Evolutionary conservation across 2,888 invertebrate species (phyloP).

Genomic region (Patella depressa): DNA sequence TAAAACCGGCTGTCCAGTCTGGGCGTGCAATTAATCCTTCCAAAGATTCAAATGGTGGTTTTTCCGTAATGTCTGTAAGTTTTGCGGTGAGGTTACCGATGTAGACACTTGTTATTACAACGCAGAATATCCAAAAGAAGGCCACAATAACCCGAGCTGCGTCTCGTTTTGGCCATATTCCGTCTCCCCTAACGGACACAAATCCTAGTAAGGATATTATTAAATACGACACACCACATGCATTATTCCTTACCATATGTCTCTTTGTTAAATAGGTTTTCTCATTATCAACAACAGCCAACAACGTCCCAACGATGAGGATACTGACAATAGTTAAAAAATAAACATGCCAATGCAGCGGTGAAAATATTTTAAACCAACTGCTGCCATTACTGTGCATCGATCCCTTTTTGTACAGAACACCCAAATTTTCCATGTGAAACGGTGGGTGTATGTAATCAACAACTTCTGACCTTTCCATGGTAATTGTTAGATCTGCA

Average conservation of each 20-base stretch:
- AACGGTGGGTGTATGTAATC: neutral
- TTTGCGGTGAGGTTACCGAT: neutral
- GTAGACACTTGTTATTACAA: neutral
- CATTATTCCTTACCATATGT: no score
- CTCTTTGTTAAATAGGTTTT: neutral
- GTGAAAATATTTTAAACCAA: neutral
- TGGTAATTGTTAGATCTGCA: neutral
- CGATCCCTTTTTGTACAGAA: neutral
- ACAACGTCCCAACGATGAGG: neutral
- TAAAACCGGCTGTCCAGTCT: neutral
- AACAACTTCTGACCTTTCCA: neutral
- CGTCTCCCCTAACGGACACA: neutral
- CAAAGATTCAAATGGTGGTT: neutral
- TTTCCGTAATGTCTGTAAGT: neutral
- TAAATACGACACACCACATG: no score
- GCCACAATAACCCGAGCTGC: neutral
- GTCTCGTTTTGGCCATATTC: neutral
- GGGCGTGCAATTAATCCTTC: neutral
- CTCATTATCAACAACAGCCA: neutral
- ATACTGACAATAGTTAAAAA: neutral
- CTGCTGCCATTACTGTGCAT: neutral
- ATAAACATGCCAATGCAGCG: neutral
- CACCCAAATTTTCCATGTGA: neutral
- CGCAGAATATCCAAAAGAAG: conserved; percentile 1
- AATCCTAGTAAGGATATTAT: no score